Conservation (phyloP, 2,113 vertebrate genomes). For the Leptobrachium ailaonicum region DNA sequence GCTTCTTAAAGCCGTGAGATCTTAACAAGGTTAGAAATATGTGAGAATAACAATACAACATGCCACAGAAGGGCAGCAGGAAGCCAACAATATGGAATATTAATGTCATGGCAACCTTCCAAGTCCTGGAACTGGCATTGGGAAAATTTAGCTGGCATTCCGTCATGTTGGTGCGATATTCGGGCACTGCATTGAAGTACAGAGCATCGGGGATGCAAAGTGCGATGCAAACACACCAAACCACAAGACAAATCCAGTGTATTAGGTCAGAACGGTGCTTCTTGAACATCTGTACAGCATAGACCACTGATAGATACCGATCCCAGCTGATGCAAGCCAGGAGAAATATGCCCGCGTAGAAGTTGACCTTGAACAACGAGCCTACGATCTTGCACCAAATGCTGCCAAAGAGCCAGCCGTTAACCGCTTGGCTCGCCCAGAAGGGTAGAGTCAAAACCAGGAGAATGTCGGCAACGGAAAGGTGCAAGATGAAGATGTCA, state of each 20-base stretch:
- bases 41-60: constrained; percentile 77
- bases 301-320: constrained; percentile 83
- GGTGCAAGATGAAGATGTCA: constrained; percentile 81
- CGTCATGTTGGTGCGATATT: constrained; percentile 48
- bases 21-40: constrained; percentile 71
- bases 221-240: constrained; percentile 76
- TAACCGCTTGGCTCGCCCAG: constrained; percentile 67
- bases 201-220: constrained; percentile 78
- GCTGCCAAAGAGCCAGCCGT: constrained; percentile 73
- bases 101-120: constrained; percentile 54
- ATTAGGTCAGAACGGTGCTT: constrained; percentile 60
- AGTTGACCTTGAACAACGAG: constrained; percentile 79
- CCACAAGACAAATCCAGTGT: constrained; percentile 65
- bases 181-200: constrained; percentile 50
- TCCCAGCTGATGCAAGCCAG: constrained; percentile 86
- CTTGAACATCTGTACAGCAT: constrained; percentile 82
- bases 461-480: constrained; percentile 74
- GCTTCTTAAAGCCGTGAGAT: constrained; percentile 71
- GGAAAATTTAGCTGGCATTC: constrained; percentile 65
- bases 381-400: constrained; percentile 74
- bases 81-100: constrained; percentile 76
- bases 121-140: accelerated
- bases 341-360: constrained; percentile 84
- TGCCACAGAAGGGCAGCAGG: constrained; percentile 70
- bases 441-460: constrained; percentile 79